Base-by-base conservation (phyloP, 64 coral and sea anemone genomes). In the Dendronephthya gigantea region DNA sequence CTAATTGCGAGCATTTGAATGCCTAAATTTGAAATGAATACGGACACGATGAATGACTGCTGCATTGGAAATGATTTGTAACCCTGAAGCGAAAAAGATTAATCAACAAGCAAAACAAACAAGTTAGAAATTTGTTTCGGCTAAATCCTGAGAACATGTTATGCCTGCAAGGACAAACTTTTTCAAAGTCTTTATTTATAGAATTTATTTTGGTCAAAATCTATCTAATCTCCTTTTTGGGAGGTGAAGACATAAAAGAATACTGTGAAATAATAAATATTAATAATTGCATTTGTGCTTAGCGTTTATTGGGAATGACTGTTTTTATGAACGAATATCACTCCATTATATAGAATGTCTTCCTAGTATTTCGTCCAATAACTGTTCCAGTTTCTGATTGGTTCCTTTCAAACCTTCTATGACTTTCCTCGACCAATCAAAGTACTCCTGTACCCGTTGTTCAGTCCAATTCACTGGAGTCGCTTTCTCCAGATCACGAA, bases 371-470 rank as follows among this genome's bases (percentile, higher is more conserved):
- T 79, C 55, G 55, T 62, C 55, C 16, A 62, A 23, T 22, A 62
- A 27, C 19, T 23, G 55, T 62, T 62, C 55, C 25, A 39, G 72
- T 35, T 79, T 79, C 47, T 84, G 16, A 36, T 89, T 83, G 13
- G 76, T 89, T 83, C 87, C 81, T 83, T 83, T 89, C 1, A 89
- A 48, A 39, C 49, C 76, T 89, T 79, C 86, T 36, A 88, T 45
- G 56, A 88, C 86, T 81, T 82, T 82, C 29, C 62, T 19, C 8
- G 87, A 49, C 87, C 87, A 82, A 9, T 45, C 50, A 55, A 88
- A 88, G 40, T 83, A 83, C 11, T 88, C 76, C 38, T 37, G 48
- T 11, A 88, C 86, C 82, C 86, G 49, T 25, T 88, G 69, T 51
- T 82, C 34, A 3, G 87, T 89, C 87, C 87, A 89, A 9, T 81